phyloP scores from a whole-genome alignment of 2,113 vertebrate genomes.

The Aramus guarauna region DNA sequence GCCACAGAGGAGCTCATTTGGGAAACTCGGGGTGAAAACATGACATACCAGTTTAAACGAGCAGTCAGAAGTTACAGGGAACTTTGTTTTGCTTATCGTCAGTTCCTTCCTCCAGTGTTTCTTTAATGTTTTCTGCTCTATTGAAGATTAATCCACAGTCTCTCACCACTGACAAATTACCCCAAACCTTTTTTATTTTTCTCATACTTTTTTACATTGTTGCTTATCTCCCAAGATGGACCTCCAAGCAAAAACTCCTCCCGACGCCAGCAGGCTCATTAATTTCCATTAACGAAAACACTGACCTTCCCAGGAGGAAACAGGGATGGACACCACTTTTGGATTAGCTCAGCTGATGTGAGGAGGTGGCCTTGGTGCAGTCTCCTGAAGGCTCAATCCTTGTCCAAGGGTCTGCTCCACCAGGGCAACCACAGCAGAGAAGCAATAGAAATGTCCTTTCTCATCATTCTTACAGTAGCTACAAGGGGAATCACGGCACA shows the following conservation, averaged over 20 bases:
- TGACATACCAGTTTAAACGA: background rate
- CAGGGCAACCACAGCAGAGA: background rate
- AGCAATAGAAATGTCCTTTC: background rate
- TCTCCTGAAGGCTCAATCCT: background rate
- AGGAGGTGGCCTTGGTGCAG: background rate
- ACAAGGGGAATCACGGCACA: accelerated
- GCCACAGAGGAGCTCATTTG: background rate
- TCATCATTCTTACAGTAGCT: background rate
- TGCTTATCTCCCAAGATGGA: background rate
- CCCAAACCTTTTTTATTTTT: too few species aligned
- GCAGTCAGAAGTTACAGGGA: background rate
- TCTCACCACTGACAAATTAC: background rate
- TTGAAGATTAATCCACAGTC: background rate
- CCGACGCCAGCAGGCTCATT: background rate
- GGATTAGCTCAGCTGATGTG: background rate
- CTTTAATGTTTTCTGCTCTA: background rate
- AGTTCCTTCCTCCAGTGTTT: background rate
- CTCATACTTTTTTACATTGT: background rate
- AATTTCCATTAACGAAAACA: background rate
- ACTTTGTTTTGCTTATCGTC: background rate
- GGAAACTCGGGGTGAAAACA: background rate
- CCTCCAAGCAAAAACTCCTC: background rate
- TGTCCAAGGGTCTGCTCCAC: background rate
- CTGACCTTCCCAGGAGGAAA: background rate
- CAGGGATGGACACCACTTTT: background rate